Percentiles rank a stretch among this genome's conserved stretches.
phyloP scores from a whole-genome alignment of 2,888 invertebrate genomes.

The Sesia apiformis region DNA sequence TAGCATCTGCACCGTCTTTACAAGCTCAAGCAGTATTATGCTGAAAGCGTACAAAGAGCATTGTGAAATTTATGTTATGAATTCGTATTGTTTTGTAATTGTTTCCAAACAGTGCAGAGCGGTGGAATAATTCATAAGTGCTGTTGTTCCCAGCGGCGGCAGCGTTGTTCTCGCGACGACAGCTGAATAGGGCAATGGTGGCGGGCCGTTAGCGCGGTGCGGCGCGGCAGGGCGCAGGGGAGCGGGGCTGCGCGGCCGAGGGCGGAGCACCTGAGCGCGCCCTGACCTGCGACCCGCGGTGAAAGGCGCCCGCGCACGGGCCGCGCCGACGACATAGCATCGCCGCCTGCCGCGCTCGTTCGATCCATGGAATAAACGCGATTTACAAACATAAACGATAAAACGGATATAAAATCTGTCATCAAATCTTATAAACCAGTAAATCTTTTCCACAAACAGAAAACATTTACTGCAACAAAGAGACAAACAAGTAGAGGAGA shows the following conservation, averaged over 20 bases:
- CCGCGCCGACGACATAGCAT: not conserved
- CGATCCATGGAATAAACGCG: conserved; percentile 1
- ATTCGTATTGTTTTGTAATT: conserved; percentile 68
- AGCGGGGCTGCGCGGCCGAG: conserved; percentile 29
- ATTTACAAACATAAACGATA: not conserved
- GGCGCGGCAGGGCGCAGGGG: conserved; percentile 20
- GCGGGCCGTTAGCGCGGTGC: conserved; percentile 42
- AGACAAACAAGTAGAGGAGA: no score
- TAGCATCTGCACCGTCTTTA: not conserved
- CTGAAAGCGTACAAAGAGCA: conserved; percentile 42
- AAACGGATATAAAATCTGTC: not conserved
- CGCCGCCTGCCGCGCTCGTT: conserved; percentile 12
- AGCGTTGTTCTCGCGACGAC: conserved; percentile 55
- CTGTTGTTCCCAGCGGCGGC: conserved; percentile 53
- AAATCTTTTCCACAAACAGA: no score
- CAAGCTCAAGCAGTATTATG: not conserved
- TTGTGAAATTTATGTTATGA: conserved; percentile 55
- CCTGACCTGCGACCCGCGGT: conserved; percentile 73
- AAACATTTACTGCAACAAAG: no score
- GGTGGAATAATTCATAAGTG: conserved; percentile 68
- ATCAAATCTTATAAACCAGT: no score
- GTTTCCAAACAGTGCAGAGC: conserved; percentile 55
- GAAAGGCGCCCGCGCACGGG: conserved; percentile 65
- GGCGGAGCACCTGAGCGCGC: conserved; percentile 74
- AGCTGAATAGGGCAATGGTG: conserved; percentile 69